Conservation (phyloP, 2,888 invertebrate species). For the Gnatocerus cornutus region DNA sequence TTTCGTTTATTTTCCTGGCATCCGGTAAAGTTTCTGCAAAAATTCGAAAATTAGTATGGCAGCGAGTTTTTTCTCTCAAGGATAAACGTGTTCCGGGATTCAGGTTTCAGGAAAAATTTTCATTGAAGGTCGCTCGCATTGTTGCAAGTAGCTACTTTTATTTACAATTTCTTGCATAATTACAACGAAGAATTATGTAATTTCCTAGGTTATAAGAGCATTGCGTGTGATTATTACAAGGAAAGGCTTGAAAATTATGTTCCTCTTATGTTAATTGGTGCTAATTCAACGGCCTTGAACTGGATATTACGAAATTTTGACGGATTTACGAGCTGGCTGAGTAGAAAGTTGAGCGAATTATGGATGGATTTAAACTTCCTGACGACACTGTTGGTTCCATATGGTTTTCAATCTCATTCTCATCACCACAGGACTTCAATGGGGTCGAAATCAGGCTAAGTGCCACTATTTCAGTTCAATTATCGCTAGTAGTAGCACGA, state of each 20-base stretch:
- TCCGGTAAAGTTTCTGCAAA: constrained; percentile 4
- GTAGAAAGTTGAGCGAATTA: neutral
- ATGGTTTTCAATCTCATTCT: too few species aligned
- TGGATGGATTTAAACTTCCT: neutral
- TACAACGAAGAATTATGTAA: constrained; percentile 23
- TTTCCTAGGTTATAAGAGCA: constrained; percentile 4
- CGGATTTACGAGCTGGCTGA: too few species aligned
- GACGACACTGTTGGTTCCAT: neutral
- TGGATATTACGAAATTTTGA: neutral
- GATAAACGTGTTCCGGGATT: constrained; percentile 25
- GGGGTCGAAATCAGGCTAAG: neutral
- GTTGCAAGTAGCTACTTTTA: constrained; percentile 1
- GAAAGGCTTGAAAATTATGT: neutral
- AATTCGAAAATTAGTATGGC: neutral
- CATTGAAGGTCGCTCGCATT: constrained; percentile 18
- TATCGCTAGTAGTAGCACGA: too few species aligned
- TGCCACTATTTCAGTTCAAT: too few species aligned
- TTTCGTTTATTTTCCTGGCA: constrained; percentile 42
- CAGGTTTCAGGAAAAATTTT: neutral
- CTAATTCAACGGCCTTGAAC: neutral
- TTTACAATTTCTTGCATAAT: constrained; percentile 31
- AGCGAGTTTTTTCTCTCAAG: neutral
- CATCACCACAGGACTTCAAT: neutral
- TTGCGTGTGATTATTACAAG: neutral
- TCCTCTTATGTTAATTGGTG: neutral